phyloP scores from a whole-genome alignment of 2,888 invertebrate genomes.

The Vandiemenella viatica region DNA sequence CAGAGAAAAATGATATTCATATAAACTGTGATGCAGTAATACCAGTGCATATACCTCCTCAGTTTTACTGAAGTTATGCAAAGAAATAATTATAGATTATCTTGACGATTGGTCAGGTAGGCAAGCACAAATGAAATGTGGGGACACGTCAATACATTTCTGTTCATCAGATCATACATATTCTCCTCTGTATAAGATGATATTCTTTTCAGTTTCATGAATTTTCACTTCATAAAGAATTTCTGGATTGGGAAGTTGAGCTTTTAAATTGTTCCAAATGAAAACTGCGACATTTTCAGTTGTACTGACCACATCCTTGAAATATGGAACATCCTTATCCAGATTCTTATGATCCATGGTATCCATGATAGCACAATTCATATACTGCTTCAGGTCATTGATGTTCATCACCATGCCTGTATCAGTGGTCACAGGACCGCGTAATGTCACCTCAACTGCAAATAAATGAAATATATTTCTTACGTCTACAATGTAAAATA shows the following conservation, averaged over 20 bases:
- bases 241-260: constrained; percentile 53
- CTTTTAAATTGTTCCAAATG: constrained; percentile 69
- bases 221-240: constrained; percentile 82
- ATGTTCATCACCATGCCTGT: constrained; percentile 98
- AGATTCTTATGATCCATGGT: constrained; percentile 93
- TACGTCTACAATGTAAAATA: background rate
- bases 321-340: constrained; percentile 85
- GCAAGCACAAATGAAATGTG: too few relatives aligned
- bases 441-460: constrained; percentile 77
- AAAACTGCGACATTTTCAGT: constrained; percentile 90
- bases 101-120: too few relatives aligned
- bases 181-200: constrained; percentile 73
- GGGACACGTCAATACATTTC: too few relatives aligned
- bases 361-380: constrained; percentile 72
- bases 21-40: too few relatives aligned
- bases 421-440: constrained; percentile 63
- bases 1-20: too few relatives aligned
- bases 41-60: too few relatives aligned
- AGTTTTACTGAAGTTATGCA: too few relatives aligned
- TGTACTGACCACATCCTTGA: constrained; percentile 61
- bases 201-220: constrained; percentile 93
- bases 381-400: constrained; percentile 69
- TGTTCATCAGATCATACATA: too few relatives aligned
- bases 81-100: too few relatives aligned
- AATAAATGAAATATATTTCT: constrained; percentile 18